Base-by-base conservation (phyloP, 2,888 invertebrate genomes). In the Adelognathus sp. region DNA sequence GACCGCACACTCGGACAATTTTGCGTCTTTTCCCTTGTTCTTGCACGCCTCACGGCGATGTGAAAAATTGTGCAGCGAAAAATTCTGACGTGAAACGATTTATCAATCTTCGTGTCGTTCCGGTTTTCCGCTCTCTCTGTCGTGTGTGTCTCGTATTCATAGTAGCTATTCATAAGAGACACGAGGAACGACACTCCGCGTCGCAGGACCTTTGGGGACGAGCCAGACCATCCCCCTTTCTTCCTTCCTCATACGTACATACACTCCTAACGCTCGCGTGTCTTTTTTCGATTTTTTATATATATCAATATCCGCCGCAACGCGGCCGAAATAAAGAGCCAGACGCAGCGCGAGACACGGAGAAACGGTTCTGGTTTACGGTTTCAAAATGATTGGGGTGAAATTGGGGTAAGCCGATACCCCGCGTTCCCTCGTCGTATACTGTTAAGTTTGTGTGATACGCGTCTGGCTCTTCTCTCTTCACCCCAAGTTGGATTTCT, bases 401-500 rank as follows among this genome's bases (percentile, higher is more conserved):
- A 89, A 91, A 91, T 91, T 90, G 90, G 89, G 90, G 91, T 90
- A 90, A 91, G 89, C 87, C 87, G 91, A 91, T 90, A 89, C 88
- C n/a, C n/a, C n/a, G n/a, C n/a, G 85, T 84, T 82, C 71, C 72
- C 83, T 80, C 75, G 60, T 70, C 67, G 72, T 54, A 33, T 58
- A 61, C 50, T 44, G 39, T 58, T 52, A 36, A 60, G 29, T 41
- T 27, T 46, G n/a, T 61, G 54, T 52, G 31, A 75, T 75, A 72
- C 76, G 69, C 75, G 67, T 60, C 60, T 67, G 52, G 50, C 46
- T 36, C 29, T 74, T 44, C 44, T 46, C 52, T 61, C 39, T 67
- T 31, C 50, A 44, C 29, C n/a, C 27, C 16, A 31, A 7, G 2
- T 54, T 41, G n/a, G 9, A 7, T 69, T 56, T 44, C 41, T 66